Evolutionary conservation across 2,113 vertebrate genomes (phyloP), one percentile per base, ranked within the genome.

Genomic region (Alces alces): DNA sequence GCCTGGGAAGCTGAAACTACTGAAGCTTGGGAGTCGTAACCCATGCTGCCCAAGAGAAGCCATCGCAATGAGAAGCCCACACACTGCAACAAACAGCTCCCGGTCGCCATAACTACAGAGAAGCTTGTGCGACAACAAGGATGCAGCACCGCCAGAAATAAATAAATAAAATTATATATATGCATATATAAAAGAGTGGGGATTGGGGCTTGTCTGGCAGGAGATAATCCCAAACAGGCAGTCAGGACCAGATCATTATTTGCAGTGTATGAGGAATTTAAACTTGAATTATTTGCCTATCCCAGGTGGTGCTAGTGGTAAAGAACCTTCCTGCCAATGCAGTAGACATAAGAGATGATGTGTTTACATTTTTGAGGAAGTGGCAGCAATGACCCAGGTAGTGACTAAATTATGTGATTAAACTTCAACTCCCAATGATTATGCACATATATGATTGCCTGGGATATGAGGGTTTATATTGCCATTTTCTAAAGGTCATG

Each of bases 261-360:
- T 6, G 39, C 47, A 1, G 6, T 4, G 0, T 16, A 8, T 3
- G 7, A 33, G 39, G 61, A 50, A 17, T 28, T 76, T 12, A 5
- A 45, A 57, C 9, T 60, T 33, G 12, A 25, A 11, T 2, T 16
- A 6, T 33, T 10, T 17, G 33, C 30, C 27, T 45, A 1, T 28
- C 25, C 10, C 70, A 76, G 36, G 3, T 76, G 70, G 23, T 27
- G 70, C 70, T 27, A 7, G 6, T 43, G 39, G 39, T 43, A 27
- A 76, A 43, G 70, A 43, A 27, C 23, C 39, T 3, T 39, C 23
- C 36, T 12, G 23, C 39, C 12, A 14, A 2, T 7, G 21, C 70
- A 27, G 39, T 3, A 43, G 39, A 39, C 23, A 2, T 43, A 23
- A 76, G 36, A 27, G 36, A 25, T 1, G 70, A 76, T 27, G 70